Evolutionary conservation across 2,888 invertebrate genomes (phyloP), one percentile per base, ranked within the genome.

Genomic region (Hoplodrina ambigua): DNA sequence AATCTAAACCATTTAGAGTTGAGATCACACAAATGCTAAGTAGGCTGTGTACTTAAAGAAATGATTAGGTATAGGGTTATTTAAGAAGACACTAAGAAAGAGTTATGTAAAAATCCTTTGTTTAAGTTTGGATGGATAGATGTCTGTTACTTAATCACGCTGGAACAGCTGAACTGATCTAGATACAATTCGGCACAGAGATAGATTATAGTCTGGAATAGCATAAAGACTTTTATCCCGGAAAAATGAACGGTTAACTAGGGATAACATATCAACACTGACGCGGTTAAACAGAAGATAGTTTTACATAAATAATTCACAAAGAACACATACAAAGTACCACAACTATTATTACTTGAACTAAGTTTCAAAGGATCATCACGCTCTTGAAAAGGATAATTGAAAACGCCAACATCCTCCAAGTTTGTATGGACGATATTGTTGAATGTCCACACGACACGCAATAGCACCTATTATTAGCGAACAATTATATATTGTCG

Each of bases 401-500:
- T 72, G 57, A 52, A 69, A 80, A 30, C 49, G 68, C 68, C 58
- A 78, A 84, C 78, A 84, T 81, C 72, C 71, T 78, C 69, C 62
- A 72, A 58, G 61, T 58, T 65, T 66, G 52, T 65, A 69, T 78
- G 61, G 66, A 37, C n/a, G 50, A 57, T 68, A 78, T 78, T 78
- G 73, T 84, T 63, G 46, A 61, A 62, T 67, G 71, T 81, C 64
- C 41, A 74, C 64, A 77, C 52, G 69, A 60, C 60, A 74, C 85
- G 85, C 80, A 75, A 81, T 78, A 71, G n/a, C 60, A 65, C 20
- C 67, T 71, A 86, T 86, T 83, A 83, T 88, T 81, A 69, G 78
- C 59, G 69, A 81, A 86, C 81, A 83, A 86, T 83, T 80, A 85
- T 81, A 71, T 72, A 85, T 83, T 88, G 85, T 88, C 78, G 78